Conservation (phyloP, 1,140 invertebrate species). For the Sitobion miscanthi region DNA sequence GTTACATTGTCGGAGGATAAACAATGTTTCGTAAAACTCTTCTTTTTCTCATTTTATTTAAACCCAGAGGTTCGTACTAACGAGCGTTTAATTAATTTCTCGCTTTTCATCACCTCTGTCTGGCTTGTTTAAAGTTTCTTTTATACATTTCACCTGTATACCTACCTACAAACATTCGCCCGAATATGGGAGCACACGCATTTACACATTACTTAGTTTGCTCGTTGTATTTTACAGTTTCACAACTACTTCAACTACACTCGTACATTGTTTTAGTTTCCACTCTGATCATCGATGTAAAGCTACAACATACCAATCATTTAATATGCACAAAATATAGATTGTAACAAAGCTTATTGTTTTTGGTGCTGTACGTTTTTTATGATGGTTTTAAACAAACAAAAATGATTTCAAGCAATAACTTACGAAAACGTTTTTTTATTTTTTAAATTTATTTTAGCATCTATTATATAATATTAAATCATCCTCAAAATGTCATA, state of each 20-base stretch:
- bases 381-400: neutral
- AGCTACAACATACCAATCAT: neutral
- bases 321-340: neutral
- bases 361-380: neutral
- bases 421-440: neutral
- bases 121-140: neutral
- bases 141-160: neutral
- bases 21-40: slow-evolving; percentile 51
- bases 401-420: neutral
- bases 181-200: neutral
- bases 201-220: neutral
- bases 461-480: neutral
- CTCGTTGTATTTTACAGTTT: neutral
- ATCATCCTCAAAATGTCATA: neutral
- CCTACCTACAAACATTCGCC: neutral
- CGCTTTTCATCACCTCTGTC: slow-evolving; percentile 37
- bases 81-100: slow-evolving; percentile 56
- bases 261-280: neutral
- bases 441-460: neutral
- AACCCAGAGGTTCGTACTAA: slow-evolving; percentile 32
- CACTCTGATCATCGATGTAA: neutral
- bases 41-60: slow-evolving; percentile 53
- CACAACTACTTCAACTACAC: neutral
- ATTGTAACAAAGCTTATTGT: neutral
- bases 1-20: slow-evolving; percentile 52